phyloP scores from a whole-genome alignment of 2,797 vertebrate genomes.

The Sebastes steindachneri region DNA sequence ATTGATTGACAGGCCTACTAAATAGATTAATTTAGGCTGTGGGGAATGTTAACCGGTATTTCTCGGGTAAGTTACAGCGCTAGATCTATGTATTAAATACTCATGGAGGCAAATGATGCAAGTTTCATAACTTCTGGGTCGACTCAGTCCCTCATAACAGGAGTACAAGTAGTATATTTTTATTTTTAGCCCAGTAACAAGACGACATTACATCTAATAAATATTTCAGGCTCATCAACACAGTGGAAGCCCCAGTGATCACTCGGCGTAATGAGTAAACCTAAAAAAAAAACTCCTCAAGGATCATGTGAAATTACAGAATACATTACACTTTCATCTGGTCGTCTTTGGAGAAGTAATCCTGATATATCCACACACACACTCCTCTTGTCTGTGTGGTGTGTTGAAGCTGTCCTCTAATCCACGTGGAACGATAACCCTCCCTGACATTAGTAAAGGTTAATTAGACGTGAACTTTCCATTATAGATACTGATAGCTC shows the following conservation, averaged over 20 bases:
- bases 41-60: not conserved
- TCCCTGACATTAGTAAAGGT: constrained; percentile 61
- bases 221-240: constrained; percentile 6
- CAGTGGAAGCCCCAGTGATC: not conserved
- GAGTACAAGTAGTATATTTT: not conserved
- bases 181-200: constrained; percentile 1
- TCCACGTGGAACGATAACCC: constrained; percentile 50
- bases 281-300: not conserved
- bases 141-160: not conserved
- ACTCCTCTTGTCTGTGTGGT: no score
- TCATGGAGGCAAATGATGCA: not conserved
- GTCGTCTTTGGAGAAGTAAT: constrained; percentile 23
- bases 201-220: not conserved
- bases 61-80: not conserved
- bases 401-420: constrained; percentile 23
- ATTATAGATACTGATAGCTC: constrained; percentile 56
- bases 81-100: not conserved
- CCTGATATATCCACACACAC: not conserved
- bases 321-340: constrained; percentile 43
- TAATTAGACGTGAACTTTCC: constrained; percentile 67
- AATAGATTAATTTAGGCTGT: not conserved
- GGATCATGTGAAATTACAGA: constrained; percentile 24
- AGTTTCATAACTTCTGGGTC: constrained; percentile 1
- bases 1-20: no score
- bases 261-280: not conserved